These are phyloP conservation scores for Mimumesa dahlbomi DNA, from an alignment of 2,888 invertebrate genomes.

Conservation along the genomic window DNA sequence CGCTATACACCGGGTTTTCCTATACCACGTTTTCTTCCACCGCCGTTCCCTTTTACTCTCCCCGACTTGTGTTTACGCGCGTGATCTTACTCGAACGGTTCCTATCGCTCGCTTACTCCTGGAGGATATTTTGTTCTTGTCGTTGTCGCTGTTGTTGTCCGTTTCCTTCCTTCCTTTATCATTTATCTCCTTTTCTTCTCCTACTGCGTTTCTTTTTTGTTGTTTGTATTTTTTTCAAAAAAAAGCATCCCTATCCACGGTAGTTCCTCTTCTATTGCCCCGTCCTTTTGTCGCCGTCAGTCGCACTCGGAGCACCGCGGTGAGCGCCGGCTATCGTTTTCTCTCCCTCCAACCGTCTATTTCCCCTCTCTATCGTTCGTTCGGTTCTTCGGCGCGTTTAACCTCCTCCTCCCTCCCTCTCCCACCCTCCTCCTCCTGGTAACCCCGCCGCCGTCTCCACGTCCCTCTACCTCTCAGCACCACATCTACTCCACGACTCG, in stretches of 20 bases:
- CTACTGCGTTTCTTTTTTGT: conserved; percentile 42
- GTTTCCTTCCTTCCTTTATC: conserved; percentile 20
- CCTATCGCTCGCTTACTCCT: no score
- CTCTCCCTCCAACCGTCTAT: conserved; percentile 33
- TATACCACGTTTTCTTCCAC: conserved; percentile 44
- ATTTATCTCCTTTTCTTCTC: conserved; percentile 21
- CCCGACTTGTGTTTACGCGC: conserved; percentile 50
- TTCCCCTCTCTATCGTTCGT: conserved; percentile 44
- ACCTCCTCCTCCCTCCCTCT: conserved; percentile 49
- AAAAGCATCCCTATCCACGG: conserved; percentile 24
- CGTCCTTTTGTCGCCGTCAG: conserved; percentile 51
- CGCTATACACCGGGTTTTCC: conserved; percentile 49
- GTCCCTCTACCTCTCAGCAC: conserved; percentile 29
- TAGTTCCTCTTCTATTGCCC: conserved; percentile 27
- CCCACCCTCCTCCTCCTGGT: no score
- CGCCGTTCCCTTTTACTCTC: conserved; percentile 35
- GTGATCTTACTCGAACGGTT: no score
- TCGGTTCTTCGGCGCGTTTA: conserved; percentile 60
- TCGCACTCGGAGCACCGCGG: conserved; percentile 59
- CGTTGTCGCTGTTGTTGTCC: conserved; percentile 10
- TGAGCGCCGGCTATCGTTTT: conserved; percentile 62
- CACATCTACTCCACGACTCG: no score
- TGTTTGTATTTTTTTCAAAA: no score
- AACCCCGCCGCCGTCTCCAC: conserved; percentile 35
- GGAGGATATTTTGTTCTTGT: no score